Evolutionary conservation across 2,888 invertebrate genomes (phyloP).

Genomic region (Diogma glabrata): DNA sequence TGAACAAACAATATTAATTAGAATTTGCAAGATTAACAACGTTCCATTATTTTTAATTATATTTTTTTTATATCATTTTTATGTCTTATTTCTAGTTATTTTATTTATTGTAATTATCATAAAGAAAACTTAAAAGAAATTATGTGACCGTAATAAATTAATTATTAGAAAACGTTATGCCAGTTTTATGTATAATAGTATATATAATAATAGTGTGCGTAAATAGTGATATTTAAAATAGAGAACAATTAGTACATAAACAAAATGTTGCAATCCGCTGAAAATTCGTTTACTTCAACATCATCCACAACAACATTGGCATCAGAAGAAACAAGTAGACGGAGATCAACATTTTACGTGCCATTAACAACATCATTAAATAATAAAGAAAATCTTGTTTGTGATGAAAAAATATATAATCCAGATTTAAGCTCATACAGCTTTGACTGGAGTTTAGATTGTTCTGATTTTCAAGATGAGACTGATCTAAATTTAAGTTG

Average conservation of each 20-base stretch:
- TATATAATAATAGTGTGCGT: too few species aligned
- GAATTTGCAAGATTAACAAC: too few species aligned
- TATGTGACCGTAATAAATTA: too few species aligned
- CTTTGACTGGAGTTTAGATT: constrained; percentile 31
- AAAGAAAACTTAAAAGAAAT: too few species aligned
- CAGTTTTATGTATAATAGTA: too few species aligned
- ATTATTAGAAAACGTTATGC: too few species aligned
- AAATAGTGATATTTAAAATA: too few species aligned
- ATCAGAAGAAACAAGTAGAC: constrained; percentile 39
- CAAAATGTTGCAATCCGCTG: constrained; percentile 24
- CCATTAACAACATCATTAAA: constrained; percentile 36
- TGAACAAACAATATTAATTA: too few species aligned
- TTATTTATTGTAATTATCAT: too few species aligned
- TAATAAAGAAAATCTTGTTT: not conserved
- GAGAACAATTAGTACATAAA: not conserved
- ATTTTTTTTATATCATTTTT: too few species aligned
- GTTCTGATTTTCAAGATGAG: constrained; percentile 28
- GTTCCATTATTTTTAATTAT: too few species aligned
- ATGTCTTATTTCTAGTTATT: too few species aligned
- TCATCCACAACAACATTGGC: constrained; percentile 24
- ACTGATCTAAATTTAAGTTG: not conserved
- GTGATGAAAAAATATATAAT: constrained; percentile 12
- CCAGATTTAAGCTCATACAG: constrained; percentile 27
- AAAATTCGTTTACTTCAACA: constrained; percentile 18
- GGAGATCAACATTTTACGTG: constrained; percentile 66